Evolutionary conservation across 1,140 invertebrate species (phyloP), one percentile per base, ranked within the genome.

Genomic region (Drosophila punjabiensis): DNA sequence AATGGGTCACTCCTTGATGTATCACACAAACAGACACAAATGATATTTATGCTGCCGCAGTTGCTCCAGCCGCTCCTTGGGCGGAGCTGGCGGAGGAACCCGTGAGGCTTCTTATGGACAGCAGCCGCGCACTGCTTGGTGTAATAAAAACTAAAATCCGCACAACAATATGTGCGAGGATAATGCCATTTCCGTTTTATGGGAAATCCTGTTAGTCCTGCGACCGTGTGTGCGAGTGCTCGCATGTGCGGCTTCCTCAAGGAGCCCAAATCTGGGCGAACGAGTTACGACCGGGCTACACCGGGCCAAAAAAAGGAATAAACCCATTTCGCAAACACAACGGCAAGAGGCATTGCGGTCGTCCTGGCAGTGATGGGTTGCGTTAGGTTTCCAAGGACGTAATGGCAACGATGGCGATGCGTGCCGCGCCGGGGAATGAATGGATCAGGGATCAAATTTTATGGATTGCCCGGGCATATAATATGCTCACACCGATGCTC

Each of bases 141-240:
- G 86, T 90, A 90, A 90, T 90, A 90, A 90, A 90, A 90, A 90
- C 86, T 90, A 90, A 90, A 90, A 90, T 90, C 86, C 86, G 79
- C 86, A 90, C 87, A 90, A 90, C 86, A 90, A 90, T 90, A 90
- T 90, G 86, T 90, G 86, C 86, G 82, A 86, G 86, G 86, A 90
- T 90, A 90, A 90, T 90, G 87, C 86, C 86, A 90, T 90, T 90
- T 90, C 86, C 86, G 86, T 90, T 90, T 90, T 90, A 90, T 90
- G 86, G 81, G 86, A 90, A 90, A 90, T 90, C 86, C 86, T 90
- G 87, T 90, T 81, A 79, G 81, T 76, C 76, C 77, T 61, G 39
- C 64, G 47, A 58, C 61, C 45, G 45, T 64, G 77, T 76, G 71
- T 45, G 75, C 55, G 43, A 56, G 56, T 45, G 50, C 37, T 65